phyloP scores from a whole-genome alignment of 1,140 invertebrate genomes.

The Helicoverpa armigera region DNA sequence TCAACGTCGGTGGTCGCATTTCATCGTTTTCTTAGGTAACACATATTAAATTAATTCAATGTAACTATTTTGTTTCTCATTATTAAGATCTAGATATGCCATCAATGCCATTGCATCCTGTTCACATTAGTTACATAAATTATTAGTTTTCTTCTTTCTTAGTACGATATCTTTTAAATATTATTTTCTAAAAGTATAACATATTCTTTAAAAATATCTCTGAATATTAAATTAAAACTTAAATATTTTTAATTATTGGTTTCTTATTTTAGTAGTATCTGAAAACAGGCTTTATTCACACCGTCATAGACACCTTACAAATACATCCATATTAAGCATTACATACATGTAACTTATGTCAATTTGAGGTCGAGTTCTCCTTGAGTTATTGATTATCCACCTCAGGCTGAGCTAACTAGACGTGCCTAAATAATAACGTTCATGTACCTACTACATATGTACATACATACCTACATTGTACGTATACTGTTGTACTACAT shows the following conservation, averaged over 20 bases:
- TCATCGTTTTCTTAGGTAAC: not conserved
- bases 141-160: no score
- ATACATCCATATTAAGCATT: no score
- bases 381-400: slow-evolving; percentile 29
- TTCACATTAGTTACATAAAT: no score
- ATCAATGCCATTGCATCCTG: not conserved
- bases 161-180: no score
- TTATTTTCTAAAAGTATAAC: no score
- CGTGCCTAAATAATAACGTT: slow-evolving; percentile 24
- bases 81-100: not conserved
- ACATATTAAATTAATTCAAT: not conserved
- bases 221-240: no score
- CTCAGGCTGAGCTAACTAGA: slow-evolving; percentile 35
- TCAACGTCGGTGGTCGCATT: not conserved
- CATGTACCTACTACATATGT: not conserved
- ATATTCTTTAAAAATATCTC: no score
- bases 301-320: no score
- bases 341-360: not conserved
- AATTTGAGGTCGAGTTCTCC: slow-evolving; percentile 12
- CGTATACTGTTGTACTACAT: no score
- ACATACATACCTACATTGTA: not conserved
- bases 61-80: not conserved
- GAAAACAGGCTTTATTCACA: no score
- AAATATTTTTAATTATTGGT: no score
- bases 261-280: no score